Evolutionary conservation across 1,140 invertebrate species (phyloP).

Genomic region (Ctenoplectra terminalis): DNA sequence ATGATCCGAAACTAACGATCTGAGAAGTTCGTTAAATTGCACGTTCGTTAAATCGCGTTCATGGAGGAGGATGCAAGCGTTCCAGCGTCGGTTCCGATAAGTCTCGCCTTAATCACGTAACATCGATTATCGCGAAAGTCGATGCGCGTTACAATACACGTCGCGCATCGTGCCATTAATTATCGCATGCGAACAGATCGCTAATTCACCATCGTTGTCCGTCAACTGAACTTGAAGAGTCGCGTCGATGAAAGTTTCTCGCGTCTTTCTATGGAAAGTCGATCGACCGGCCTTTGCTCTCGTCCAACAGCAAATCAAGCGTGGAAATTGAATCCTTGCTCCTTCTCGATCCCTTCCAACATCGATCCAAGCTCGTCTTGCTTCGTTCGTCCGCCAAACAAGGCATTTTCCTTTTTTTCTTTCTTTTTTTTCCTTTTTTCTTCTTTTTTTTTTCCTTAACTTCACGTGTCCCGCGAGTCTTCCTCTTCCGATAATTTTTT

Average conservation of each 20-base stretch:
- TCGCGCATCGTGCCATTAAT: constrained; percentile 16
- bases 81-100: not conserved
- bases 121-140: constrained; percentile 32
- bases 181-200: not conserved
- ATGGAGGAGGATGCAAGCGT: constrained; percentile 8
- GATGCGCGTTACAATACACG: constrained; percentile 13
- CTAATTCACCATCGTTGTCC: not conserved
- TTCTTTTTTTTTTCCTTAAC: not conserved
- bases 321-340: constrained; percentile 38
- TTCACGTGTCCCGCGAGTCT: not conserved
- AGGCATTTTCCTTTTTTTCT: not conserved
- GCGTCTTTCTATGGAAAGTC: constrained; percentile 21
- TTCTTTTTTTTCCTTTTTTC: not conserved
- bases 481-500: not conserved
- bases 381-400: not conserved
- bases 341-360: constrained; percentile 21
- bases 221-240: not conserved
- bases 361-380: constrained; percentile 4
- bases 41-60: constrained; percentile 21
- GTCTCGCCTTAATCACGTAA: constrained; percentile 9
- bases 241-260: constrained; percentile 18
- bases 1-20: constrained; percentile 19
- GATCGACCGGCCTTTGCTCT: constrained; percentile 1
- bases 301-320: constrained; percentile 20
- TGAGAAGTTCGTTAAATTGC: constrained; percentile 21